Evolutionary conservation across 2,888 invertebrate genomes (phyloP).

Genomic region (Bellardia bayeri): DNA sequence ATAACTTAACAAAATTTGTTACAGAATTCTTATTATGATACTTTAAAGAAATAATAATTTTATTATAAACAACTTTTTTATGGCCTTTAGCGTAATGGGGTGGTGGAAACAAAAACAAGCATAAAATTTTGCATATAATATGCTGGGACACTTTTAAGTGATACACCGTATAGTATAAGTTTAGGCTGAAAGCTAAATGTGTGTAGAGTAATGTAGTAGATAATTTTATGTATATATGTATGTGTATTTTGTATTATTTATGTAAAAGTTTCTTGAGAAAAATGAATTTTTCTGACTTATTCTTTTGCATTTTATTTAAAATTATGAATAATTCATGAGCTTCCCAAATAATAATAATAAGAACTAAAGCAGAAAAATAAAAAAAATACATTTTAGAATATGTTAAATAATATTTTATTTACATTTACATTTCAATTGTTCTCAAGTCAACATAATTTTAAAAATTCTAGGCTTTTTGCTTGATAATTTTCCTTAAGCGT

Average conservation of each 20-base stretch:
- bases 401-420: conserved; percentile 69
- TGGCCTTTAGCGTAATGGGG: conserved; percentile 10
- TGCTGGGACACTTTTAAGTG: conserved; percentile 10
- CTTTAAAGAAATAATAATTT: conserved; percentile 41
- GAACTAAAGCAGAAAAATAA: conserved; percentile 36
- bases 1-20: conserved; percentile 47
- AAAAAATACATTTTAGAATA: conserved; percentile 45
- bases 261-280: conserved; percentile 14
- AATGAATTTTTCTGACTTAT: conserved; percentile 21
- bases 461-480: background rate
- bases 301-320: conserved; percentile 60
- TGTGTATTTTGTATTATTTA: background rate
- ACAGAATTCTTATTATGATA: conserved; percentile 29
- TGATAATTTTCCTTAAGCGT: conserved; percentile 6
- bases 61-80: conserved; percentile 57
- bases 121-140: conserved; percentile 20
- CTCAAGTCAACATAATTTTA: conserved; percentile 54
- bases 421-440: conserved; percentile 68
- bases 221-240: conserved; percentile 1
- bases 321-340: conserved; percentile 75
- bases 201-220: background rate
- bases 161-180: background rate
- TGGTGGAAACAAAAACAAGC: background rate
- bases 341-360: conserved; percentile 34
- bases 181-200: conserved; percentile 46